A percentile compares a stretch with the other conserved stretches of the same genome.
These are phyloP conservation scores for Periophthalmodon schlosseri DNA, from an alignment of 2,113 vertebrate genomes.

Conservation along the genomic window DNA sequence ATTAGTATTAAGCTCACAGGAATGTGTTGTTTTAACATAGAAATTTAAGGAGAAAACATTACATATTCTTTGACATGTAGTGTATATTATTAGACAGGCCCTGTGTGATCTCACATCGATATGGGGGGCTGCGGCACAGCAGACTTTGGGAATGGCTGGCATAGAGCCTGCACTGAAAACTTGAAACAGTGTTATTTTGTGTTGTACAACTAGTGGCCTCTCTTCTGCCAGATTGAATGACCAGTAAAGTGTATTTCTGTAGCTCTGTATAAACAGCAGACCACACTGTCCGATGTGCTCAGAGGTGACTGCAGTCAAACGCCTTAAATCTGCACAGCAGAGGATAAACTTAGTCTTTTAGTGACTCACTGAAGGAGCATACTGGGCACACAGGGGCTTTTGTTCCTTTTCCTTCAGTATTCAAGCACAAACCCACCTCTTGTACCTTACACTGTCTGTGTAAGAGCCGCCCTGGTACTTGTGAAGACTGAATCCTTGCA, in stretches of 20 bases:
- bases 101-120: no score
- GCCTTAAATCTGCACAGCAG: conserved; percentile 41
- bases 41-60: no score
- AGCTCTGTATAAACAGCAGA: not conserved
- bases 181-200: conserved; percentile 46
- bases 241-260: conserved; percentile 9
- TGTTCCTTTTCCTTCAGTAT: not conserved
- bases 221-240: conserved; percentile 12
- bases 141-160: not conserved
- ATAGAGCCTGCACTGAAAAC: conserved; percentile 51
- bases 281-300: conserved; percentile 6
- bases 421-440: conserved; percentile 13
- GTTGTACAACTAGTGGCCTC: conserved; percentile 14
- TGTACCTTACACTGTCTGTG: not conserved
- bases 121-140: no score
- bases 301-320: conserved; percentile 8
- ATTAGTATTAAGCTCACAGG: no score
- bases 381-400: conserved; percentile 22
- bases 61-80: no score
- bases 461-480: conserved; percentile 39
- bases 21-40: no score
- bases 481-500: conserved; percentile 26
- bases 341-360: conserved; percentile 10
- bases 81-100: no score
- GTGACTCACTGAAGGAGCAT: conserved; percentile 23